Percentiles rank a stretch among this genome's conserved stretches.
Evolutionary conservation across 1,140 invertebrate genomes (phyloP).

Genomic region (Rhyzopertha dominica): DNA sequence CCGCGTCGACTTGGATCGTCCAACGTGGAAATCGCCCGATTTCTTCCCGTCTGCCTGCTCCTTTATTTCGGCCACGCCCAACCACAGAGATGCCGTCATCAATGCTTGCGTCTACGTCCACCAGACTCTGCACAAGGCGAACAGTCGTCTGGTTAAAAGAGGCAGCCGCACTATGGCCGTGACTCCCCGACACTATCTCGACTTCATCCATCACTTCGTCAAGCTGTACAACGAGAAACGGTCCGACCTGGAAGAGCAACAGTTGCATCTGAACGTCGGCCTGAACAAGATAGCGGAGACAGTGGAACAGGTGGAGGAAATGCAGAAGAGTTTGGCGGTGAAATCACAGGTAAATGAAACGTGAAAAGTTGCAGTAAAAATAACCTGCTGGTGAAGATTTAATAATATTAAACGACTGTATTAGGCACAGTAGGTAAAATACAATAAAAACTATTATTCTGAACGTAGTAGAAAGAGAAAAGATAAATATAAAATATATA

Average conservation of each 20-base stretch:
- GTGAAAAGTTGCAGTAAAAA: not conserved
- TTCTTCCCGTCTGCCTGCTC: conserved; percentile 83
- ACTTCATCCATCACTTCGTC: conserved; percentile 99
- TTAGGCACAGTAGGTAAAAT: too few relatives aligned
- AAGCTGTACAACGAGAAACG: conserved; percentile 97
- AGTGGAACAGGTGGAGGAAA: conserved; percentile 98
- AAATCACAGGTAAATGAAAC: conserved; percentile 68
- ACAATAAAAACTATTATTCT: too few relatives aligned
- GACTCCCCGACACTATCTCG: conserved; percentile 97
- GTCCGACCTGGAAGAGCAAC: conserved; percentile 96
- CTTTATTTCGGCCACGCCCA: conserved; percentile 67
- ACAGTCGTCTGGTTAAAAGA: conserved; percentile 79
- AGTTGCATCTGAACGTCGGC: conserved; percentile 97
- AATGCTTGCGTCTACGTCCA: conserved; percentile 99
- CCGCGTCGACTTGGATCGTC: conserved; percentile 75
- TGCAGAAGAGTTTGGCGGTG: conserved; percentile 96
- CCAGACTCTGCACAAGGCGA: conserved; percentile 93
- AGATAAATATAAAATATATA: too few relatives aligned
- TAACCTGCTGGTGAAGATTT: not conserved
- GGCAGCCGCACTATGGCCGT: conserved; percentile 95
- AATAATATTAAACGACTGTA: conserved; percentile 1
- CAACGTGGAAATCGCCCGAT: conserved; percentile 78
- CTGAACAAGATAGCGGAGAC: conserved; percentile 98
- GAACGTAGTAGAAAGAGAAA: too few relatives aligned
- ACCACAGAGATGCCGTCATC: conserved; percentile 90